These are phyloP conservation scores for Oxycera nigricornis DNA, from an alignment of 2,888 invertebrate species.

Conservation along the genomic window DNA sequence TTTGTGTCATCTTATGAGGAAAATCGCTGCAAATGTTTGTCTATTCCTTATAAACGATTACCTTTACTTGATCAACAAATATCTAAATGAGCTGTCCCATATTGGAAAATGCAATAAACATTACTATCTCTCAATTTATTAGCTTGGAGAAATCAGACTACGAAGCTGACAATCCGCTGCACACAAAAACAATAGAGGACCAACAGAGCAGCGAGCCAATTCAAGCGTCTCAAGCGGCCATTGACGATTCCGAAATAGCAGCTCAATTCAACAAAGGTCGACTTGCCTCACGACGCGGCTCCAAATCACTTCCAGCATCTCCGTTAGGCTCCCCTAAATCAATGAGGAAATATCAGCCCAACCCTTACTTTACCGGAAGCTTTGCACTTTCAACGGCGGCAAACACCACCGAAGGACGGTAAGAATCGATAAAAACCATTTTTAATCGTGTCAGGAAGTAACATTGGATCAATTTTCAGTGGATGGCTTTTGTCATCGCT, in stretches of 20 bases:
- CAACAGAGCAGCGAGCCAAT: slow-evolving; percentile 47
- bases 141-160: slow-evolving; percentile 47
- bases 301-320: slow-evolving; percentile 74
- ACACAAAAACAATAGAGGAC: slow-evolving; percentile 47
- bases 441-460: no score
- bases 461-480: slow-evolving; percentile 57
- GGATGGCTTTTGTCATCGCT: slow-evolving; percentile 73
- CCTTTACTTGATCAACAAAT: no score
- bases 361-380: slow-evolving; percentile 66
- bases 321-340: slow-evolving; percentile 69
- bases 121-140: no score
- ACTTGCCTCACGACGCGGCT: slow-evolving; percentile 66
- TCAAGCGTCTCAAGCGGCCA: slow-evolving; percentile 49
- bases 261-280: slow-evolving; percentile 48
- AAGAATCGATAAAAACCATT: neutral
- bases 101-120: no score
- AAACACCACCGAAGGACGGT: slow-evolving; percentile 44
- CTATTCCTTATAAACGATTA: no score
- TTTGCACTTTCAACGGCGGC: slow-evolving; percentile 49
- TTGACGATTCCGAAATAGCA: slow-evolving; percentile 55
- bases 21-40: no score
- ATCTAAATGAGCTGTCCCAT: no score
- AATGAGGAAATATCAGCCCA: slow-evolving; percentile 63
- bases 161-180: slow-evolving; percentile 37
- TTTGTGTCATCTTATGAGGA: no score